phyloP scores from a whole-genome alignment of 2,113 vertebrate species.

The Hippocampus comes region DNA sequence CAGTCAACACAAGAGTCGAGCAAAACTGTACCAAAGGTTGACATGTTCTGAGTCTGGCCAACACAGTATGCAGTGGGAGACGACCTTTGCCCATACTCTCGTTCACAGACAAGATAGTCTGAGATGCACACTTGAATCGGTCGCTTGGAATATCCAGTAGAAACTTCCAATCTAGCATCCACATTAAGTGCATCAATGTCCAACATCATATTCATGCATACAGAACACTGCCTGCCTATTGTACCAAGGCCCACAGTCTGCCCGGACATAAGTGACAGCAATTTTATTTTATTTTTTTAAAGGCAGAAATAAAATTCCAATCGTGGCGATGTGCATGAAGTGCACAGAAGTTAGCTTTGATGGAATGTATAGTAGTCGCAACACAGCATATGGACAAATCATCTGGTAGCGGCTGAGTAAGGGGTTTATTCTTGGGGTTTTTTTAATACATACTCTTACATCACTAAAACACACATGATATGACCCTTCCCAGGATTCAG shows the following conservation, averaged over 20 bases:
- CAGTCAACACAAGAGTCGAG: not conserved
- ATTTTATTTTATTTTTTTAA: constrained; percentile 3
- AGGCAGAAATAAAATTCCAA: not conserved
- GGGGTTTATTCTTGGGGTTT: constrained; percentile 49
- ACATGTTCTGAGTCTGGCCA: constrained; percentile 4
- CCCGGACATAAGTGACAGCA: constrained; percentile 48
- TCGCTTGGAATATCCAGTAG: not conserved
- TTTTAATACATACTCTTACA: constrained; percentile 75
- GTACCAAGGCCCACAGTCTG: constrained; percentile 33
- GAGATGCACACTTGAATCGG: not conserved
- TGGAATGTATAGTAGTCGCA: not conserved
- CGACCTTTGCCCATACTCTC: constrained; percentile 18
- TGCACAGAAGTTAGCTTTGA: constrained; percentile 18
- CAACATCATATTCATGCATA: constrained; percentile 11
- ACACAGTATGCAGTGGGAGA: not conserved
- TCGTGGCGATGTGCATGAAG: constrained; percentile 20
- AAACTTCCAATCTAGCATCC: constrained; percentile 1
- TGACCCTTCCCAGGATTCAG: constrained; percentile 96
- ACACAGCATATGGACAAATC: constrained; percentile 21
- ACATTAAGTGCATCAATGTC: not conserved
- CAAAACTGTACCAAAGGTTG: constrained; percentile 14
- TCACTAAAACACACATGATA: constrained; percentile 90
- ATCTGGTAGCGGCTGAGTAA: constrained; percentile 74
- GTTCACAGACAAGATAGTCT: constrained; percentile 31
- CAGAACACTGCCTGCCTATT: constrained; percentile 10